phyloP scores from a whole-genome alignment of 2,888 invertebrate species.

The Cenopis cana region DNA sequence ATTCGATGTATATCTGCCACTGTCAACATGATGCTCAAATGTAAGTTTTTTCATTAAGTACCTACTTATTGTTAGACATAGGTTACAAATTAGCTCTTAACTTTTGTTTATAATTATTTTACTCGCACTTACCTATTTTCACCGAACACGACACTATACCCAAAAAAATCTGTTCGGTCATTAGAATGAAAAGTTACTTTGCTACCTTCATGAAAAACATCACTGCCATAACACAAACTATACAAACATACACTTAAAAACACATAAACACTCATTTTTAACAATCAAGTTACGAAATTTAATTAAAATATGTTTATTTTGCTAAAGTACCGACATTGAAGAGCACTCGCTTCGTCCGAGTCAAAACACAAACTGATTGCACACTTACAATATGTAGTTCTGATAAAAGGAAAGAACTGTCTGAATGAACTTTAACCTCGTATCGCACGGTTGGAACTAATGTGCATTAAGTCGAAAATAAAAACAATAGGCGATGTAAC shows the following conservation, averaged over 20 bases:
- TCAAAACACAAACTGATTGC: conserved; percentile 24
- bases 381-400: background rate
- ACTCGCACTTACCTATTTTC: conserved; percentile 58
- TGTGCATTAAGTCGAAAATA: background rate
- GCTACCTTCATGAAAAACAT: conserved; percentile 66
- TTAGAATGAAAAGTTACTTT: conserved; percentile 61
- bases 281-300: background rate
- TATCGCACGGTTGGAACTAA: background rate
- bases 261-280: conserved; percentile 6
- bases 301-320: background rate
- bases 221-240: conserved; percentile 45
- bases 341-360: background rate
- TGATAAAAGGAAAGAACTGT: conserved; percentile 12
- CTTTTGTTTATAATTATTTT: background rate
- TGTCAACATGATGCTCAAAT: background rate
- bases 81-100: no score
- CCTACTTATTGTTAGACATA: no score
- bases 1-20: no score
- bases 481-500: background rate
- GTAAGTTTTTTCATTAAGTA: background rate
- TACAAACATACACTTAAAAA: conserved; percentile 17
- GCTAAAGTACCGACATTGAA: conserved; percentile 8
- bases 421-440: background rate
- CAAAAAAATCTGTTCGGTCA: conserved; percentile 61
- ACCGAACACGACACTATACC: conserved; percentile 64